Percentiles rank a stretch among this genome's conserved stretches.
phyloP scores from a whole-genome alignment of 2,113 vertebrate species.

The Tiliqua scincoides region DNA sequence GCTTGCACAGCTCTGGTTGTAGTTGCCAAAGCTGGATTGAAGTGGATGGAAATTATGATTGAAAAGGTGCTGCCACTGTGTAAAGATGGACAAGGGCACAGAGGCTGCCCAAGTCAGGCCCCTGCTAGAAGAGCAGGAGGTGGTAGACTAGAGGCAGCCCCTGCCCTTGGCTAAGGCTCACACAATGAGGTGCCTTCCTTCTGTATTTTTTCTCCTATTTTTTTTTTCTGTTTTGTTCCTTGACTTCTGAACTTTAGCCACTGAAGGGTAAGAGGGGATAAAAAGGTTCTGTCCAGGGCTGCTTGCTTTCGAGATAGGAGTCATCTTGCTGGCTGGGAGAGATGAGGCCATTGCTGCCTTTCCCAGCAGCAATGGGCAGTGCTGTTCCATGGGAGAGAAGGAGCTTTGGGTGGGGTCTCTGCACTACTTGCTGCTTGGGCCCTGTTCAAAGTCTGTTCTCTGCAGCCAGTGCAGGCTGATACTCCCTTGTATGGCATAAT shows the following conservation, averaged over 20 bases:
- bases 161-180: slow-evolving; percentile 59
- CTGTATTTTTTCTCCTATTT: slow-evolving; percentile 49
- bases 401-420: neutral
- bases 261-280: slow-evolving; percentile 9
- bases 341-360: neutral
- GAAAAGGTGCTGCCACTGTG: neutral
- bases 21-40: neutral
- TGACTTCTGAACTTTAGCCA: slow-evolving; percentile 62
- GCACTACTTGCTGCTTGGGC: neutral
- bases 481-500: neutral
- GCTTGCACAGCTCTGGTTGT: neutral
- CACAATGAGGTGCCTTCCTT: slow-evolving; percentile 73
- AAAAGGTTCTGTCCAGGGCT: neutral
- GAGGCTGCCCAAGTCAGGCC: neutral
- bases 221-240: slow-evolving; percentile 45
- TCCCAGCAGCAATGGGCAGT: neutral
- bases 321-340: slow-evolving; percentile 32
- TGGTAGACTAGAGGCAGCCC: neutral
- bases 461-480: neutral
- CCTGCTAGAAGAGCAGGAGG: no score
- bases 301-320: neutral
- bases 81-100: neutral
- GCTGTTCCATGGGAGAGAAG: neutral
- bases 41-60: neutral
- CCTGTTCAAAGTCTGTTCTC: neutral